A percentile compares a stretch with the other conserved stretches of the same genome.
Conservation (phyloP, 2,113 vertebrate species). For the Nycticebus coucang region DNA sequence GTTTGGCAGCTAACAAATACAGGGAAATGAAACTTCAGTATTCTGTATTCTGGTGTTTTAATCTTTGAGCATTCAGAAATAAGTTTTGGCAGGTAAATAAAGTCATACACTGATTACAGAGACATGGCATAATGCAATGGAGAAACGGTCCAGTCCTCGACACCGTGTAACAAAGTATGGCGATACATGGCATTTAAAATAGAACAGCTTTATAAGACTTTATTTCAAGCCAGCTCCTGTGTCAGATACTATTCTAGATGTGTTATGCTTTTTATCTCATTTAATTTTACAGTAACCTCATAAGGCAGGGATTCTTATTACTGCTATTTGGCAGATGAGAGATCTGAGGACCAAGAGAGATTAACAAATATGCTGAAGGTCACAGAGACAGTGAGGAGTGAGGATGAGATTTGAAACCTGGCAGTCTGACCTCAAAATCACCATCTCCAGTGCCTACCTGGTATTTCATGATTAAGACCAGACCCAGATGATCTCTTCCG, state of each 20-base stretch:
- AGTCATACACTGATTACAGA: neutral
- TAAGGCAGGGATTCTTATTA: neutral
- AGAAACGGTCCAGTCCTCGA: neutral
- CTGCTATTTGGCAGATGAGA: neutral
- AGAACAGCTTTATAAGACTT: neutral
- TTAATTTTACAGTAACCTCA: neutral
- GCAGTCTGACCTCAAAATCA: neutral
- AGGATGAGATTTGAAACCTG: neutral
- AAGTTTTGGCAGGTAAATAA: constrained; percentile 16
- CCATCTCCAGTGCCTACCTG: no score
- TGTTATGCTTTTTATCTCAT: neutral
- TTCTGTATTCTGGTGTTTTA: neutral
- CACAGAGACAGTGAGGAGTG: neutral
- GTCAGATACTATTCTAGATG: neutral
- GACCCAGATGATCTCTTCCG: neutral
- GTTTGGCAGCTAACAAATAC: neutral
- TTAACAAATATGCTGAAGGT: neutral
- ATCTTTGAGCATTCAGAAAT: constrained; percentile 23
- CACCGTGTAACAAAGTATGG: neutral
- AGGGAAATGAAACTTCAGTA: neutral
- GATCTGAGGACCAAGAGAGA: neutral
- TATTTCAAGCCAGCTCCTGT: neutral
- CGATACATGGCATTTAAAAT: neutral
- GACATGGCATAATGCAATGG: neutral
- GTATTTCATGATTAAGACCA: neutral